These are phyloP conservation scores for Loripinus fragilis DNA, from an alignment of 2,888 invertebrate species.

Conservation along the genomic window DNA sequence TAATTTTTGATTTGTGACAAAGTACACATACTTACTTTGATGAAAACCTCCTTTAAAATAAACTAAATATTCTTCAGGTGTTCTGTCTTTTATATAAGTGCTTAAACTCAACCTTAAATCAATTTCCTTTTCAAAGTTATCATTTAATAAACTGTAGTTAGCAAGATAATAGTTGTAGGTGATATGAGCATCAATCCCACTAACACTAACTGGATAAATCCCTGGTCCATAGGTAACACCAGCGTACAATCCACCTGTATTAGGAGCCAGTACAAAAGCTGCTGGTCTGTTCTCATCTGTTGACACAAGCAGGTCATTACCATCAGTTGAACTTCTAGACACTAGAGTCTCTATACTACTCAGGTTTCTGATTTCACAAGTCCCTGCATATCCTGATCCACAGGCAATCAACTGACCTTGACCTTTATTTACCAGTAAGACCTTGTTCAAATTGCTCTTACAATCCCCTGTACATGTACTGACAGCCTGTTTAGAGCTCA, in stretches of 20 bases:
- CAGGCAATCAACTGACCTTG: background rate
- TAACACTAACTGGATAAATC: background rate
- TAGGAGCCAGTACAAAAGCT: background rate
- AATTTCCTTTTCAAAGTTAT: background rate
- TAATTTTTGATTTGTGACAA: background rate
- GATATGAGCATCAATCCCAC: background rate
- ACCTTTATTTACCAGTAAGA: background rate
- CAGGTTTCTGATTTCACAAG: background rate
- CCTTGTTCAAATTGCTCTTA: background rate
- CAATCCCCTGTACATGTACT: background rate
- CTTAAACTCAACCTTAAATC: background rate
- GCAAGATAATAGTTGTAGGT: background rate
- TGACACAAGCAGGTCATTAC: background rate
- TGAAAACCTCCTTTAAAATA: background rate
- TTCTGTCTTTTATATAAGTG: background rate
- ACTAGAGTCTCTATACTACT: background rate
- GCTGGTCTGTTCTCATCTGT: background rate
- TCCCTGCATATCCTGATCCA: background rate
- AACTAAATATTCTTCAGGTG: background rate
- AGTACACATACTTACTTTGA: background rate
- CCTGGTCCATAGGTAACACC: background rate
- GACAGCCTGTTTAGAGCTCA: background rate
- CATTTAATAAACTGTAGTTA: background rate
- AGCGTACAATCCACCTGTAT: background rate
- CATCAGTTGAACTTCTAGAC: background rate